phyloP scores from a whole-genome alignment of 2,888 invertebrate species.

The Parnassius mnemosyne region DNA sequence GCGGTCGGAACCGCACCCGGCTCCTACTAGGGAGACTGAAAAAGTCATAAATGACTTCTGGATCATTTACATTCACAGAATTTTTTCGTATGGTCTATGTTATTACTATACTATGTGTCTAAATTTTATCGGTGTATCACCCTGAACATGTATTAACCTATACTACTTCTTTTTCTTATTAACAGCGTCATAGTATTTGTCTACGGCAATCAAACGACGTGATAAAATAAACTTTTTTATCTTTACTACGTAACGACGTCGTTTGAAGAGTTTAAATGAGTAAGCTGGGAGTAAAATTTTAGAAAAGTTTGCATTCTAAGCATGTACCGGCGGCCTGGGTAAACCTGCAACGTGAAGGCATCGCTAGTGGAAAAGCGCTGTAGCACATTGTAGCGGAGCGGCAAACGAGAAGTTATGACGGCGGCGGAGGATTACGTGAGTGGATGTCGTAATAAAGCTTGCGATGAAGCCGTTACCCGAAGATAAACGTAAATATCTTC shows the following conservation, averaged over 20 bases:
- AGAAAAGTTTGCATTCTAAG: slow-evolving; percentile 33
- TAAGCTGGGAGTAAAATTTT: slow-evolving; percentile 25
- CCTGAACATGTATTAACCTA: background rate
- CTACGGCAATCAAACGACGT: background rate
- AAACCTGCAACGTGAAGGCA: slow-evolving; percentile 46
- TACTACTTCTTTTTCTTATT: background rate
- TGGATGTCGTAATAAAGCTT: slow-evolving; percentile 81
- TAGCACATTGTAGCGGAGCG: slow-evolving; percentile 72
- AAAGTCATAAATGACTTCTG: slow-evolving; percentile 52
- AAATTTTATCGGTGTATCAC: background rate
- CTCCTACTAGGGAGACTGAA: slow-evolving; percentile 44
- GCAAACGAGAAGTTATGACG: slow-evolving; percentile 80
- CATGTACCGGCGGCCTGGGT: slow-evolving; percentile 30
- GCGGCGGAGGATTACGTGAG: slow-evolving; percentile 78
- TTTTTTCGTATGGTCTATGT: slow-evolving; percentile 17
- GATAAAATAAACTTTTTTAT: slow-evolving; percentile 5
- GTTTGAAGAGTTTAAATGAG: slow-evolving; percentile 13
- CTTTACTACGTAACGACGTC: slow-evolving; percentile 6
- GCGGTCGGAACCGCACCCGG: slow-evolving; percentile 49
- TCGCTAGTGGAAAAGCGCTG: slow-evolving; percentile 64
- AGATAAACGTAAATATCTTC: slow-evolving; percentile 80
- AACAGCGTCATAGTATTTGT: background rate
- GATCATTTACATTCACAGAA: slow-evolving; percentile 29
- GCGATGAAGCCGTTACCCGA: slow-evolving; percentile 80
- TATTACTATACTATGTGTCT: slow-evolving; percentile 18